These are phyloP conservation scores for Adineta ricciae DNA, from an alignment of 2,888 invertebrate genomes.

Conservation along the genomic window DNA sequence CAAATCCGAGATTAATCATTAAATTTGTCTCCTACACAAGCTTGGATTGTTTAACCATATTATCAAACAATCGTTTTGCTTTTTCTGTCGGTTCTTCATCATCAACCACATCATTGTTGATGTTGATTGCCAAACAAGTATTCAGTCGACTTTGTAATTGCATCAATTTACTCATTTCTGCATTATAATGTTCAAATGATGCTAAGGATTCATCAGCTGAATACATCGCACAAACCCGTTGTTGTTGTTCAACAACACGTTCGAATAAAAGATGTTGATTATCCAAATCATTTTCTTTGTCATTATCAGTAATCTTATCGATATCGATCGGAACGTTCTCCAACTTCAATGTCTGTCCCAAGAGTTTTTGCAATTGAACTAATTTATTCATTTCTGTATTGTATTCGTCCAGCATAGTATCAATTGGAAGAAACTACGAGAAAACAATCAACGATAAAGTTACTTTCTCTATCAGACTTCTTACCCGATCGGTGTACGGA, in stretches of 20 bases:
- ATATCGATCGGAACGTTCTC: not conserved
- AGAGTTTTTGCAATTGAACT: not conserved
- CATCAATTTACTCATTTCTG: constrained; percentile 1
- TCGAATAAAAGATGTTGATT: constrained; percentile 4
- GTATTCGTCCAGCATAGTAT: constrained; percentile 1
- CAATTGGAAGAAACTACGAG: not conserved
- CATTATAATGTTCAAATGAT: constrained; percentile 11
- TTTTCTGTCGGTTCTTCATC: not conserved
- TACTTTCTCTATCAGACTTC: too few species aligned
- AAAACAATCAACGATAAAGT: too few species aligned
- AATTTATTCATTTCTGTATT: constrained; percentile 18
- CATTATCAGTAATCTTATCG: not conserved
- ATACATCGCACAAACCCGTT: constrained; percentile 1
- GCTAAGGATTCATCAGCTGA: not conserved
- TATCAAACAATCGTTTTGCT: not conserved
- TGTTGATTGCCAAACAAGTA: not conserved
- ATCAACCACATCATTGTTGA: not conserved
- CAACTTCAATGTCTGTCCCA: not conserved
- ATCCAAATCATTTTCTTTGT: not conserved
- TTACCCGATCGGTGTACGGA: not conserved
- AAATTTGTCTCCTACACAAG: not conserved
- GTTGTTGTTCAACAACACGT: not conserved
- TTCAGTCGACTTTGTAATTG: not conserved
- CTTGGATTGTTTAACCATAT: constrained; percentile 13
- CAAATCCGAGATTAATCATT: not conserved